Percentiles rank a stretch among this genome's conserved stretches.
These are phyloP conservation scores for Equus przewalskii DNA, from an alignment of 2,113 vertebrate species.

Conservation along the genomic window DNA sequence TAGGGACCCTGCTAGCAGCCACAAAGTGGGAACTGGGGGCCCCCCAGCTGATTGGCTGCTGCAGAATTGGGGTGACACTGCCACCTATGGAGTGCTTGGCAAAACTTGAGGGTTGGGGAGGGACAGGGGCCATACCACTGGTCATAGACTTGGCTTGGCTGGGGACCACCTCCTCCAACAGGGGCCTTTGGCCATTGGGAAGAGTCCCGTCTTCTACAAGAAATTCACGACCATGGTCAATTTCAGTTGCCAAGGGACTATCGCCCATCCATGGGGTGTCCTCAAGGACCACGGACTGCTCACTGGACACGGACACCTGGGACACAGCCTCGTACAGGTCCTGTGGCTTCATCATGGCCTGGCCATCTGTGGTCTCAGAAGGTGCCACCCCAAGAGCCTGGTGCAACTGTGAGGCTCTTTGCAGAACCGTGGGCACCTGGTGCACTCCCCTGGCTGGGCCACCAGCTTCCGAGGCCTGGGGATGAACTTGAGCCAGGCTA, in stretches of 20 bases:
- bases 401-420: not conserved
- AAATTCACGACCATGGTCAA: accelerated
- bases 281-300: not conserved
- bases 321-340: accelerated
- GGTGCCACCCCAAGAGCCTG: no score
- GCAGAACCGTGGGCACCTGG: not conserved
- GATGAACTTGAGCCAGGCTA: not conserved
- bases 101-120: not conserved
- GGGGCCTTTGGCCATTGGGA: not conserved
- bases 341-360: not conserved
- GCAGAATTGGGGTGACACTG: not conserved
- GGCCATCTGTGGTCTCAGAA: not conserved
- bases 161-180: not conserved
- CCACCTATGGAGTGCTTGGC: not conserved
- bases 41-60: not conserved
- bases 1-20: not conserved
- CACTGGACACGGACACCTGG: accelerated
- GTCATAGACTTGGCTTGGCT: not conserved
- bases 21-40: not conserved
- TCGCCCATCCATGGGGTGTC: not conserved
- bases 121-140: not conserved
- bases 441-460: accelerated
- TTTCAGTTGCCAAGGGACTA: accelerated
- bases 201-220: not conserved
- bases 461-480: not conserved